Evolutionary conservation across 2,113 vertebrate species (phyloP).

Genomic region (Marcusenius ussheri): DNA sequence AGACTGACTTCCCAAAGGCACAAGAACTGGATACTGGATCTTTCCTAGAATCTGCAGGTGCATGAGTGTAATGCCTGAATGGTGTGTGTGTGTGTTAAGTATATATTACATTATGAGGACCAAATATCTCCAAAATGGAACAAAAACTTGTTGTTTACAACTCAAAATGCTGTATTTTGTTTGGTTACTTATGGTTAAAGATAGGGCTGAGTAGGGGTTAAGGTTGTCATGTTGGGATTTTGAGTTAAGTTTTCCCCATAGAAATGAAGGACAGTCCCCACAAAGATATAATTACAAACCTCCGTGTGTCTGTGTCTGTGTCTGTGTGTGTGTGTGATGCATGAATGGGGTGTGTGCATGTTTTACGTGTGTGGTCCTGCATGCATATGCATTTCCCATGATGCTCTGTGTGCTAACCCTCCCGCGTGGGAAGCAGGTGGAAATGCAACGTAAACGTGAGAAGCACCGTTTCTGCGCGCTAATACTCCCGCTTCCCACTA

Average conservation of each 20-base stretch:
- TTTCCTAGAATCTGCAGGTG: background rate
- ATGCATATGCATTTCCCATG: conserved; percentile 3
- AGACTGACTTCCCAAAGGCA: background rate
- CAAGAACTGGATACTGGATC: background rate
- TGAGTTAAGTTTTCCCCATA: background rate
- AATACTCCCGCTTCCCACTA: conserved; percentile 37
- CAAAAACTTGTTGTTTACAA: too few relatives aligned
- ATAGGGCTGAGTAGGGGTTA: background rate
- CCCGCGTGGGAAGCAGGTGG: background rate
- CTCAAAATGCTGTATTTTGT: background rate
- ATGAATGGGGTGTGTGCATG: background rate
- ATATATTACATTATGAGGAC: background rate
- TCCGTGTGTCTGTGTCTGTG: background rate
- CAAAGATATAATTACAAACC: background rate
- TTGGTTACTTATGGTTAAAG: background rate
- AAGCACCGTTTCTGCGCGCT: conserved; percentile 26
- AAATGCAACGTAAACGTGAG: conserved; percentile 16
- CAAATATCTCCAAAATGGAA: background rate
- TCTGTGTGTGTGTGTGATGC: background rate
- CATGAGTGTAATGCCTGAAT: background rate
- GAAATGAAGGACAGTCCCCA: background rate
- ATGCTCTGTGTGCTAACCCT: conserved; percentile 3
- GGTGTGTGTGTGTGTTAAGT: background rate
- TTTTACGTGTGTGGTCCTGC: background rate
- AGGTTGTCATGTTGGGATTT: background rate